Evolutionary conservation across 2,888 invertebrate species (phyloP).

Genomic region (Mythimna pallens): DNA sequence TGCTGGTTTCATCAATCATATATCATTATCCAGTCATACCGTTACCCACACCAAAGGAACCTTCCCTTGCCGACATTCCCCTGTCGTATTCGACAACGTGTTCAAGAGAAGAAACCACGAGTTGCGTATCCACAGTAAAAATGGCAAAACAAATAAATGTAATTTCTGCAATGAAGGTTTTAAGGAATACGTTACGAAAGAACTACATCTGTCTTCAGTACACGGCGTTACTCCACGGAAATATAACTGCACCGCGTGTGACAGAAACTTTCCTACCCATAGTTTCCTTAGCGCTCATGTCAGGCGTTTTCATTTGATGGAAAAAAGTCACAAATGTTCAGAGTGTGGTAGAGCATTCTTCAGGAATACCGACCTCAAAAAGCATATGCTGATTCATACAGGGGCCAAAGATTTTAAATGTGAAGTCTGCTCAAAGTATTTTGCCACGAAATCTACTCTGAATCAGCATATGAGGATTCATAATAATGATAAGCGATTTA

Average conservation of each 20-base stretch:
- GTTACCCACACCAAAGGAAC: slow-evolving; percentile 71
- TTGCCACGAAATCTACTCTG: slow-evolving; percentile 73
- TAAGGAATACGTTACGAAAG: slow-evolving; percentile 62
- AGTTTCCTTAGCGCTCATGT: slow-evolving; percentile 38
- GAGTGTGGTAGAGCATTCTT: slow-evolving; percentile 65
- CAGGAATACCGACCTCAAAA: slow-evolving; percentile 69
- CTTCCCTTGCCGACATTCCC: slow-evolving; percentile 77
- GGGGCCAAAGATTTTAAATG: slow-evolving; percentile 81
- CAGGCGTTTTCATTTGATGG: slow-evolving; percentile 62
- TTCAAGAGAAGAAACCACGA: slow-evolving; percentile 81
- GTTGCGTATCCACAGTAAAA: slow-evolving; percentile 71
- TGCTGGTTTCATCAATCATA: slow-evolving; percentile 74
- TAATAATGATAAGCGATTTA: slow-evolving; percentile 66
- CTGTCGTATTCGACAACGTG: slow-evolving; percentile 81
- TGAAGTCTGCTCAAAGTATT: slow-evolving; percentile 75
- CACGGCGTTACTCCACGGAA: slow-evolving; percentile 32
- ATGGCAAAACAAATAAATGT: slow-evolving; percentile 61
- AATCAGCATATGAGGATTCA: slow-evolving; percentile 78
- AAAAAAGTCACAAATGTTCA: slow-evolving; percentile 67
- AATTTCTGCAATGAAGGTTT: slow-evolving; percentile 71
- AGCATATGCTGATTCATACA: slow-evolving; percentile 82
- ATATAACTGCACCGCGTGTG: slow-evolving; percentile 44
- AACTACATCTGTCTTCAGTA: slow-evolving; percentile 64
- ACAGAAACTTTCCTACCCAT: slow-evolving; percentile 36
- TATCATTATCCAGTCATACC: slow-evolving; percentile 68